These are phyloP conservation scores for Berghia stephanieae DNA, from an alignment of 1,140 invertebrate genomes.

Conservation along the genomic window DNA sequence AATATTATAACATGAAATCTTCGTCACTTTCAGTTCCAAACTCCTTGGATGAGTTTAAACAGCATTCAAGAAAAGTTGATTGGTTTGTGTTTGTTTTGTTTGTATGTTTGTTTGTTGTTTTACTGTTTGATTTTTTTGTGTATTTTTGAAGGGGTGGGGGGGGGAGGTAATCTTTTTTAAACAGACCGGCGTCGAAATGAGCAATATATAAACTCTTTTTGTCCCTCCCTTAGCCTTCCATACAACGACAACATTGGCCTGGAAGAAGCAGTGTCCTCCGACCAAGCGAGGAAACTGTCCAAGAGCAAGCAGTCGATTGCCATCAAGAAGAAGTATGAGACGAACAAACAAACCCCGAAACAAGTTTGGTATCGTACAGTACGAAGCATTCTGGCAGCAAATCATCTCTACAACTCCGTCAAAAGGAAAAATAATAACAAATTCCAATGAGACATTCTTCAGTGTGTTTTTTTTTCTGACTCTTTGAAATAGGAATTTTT, in stretches of 20 bases:
- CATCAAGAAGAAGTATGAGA: background rate
- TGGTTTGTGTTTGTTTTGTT: no score
- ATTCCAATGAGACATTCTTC: no score
- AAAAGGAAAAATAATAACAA: background rate
- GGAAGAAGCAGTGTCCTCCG: background rate
- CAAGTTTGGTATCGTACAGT: background rate
- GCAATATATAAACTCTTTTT: background rate
- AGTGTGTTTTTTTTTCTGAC: no score
- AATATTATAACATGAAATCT: no score
- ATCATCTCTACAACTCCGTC: background rate
- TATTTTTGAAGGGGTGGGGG: background rate
- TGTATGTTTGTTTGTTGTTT: no score
- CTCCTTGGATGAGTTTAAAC: no score
- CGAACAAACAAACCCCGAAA: background rate
- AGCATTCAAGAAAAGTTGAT: no score
- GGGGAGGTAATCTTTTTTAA: background rate
- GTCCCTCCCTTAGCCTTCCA: background rate
- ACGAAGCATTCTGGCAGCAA: background rate
- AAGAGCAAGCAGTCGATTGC: background rate
- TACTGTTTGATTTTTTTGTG: background rate
- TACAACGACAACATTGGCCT: constrained; percentile 14
- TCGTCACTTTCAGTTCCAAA: no score
- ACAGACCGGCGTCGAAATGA: background rate
- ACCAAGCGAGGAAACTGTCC: background rate
- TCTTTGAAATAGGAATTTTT: no score